phyloP scores from a whole-genome alignment of 2,113 vertebrate genomes.

The Psephotus haematonotus region DNA sequence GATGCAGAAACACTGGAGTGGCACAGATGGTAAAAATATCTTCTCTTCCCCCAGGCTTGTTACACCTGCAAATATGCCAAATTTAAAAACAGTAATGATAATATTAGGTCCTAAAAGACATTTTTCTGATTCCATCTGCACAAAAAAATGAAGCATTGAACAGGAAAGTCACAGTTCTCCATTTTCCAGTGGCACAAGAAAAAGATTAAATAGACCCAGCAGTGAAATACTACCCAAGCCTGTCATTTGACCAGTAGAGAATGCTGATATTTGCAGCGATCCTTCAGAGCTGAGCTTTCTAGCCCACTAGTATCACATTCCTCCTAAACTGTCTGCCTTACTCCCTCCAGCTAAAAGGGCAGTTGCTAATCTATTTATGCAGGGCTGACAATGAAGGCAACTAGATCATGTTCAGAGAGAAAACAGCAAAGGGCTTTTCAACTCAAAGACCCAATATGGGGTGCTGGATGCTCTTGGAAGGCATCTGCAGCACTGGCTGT shows the following conservation, averaged over 20 bases:
- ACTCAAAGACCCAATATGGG: background rate
- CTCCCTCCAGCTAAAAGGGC: conserved; percentile 11
- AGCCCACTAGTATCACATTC: background rate
- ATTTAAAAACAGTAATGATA: background rate
- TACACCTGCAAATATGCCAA: background rate
- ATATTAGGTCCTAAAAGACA: background rate
- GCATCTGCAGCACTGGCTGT: background rate
- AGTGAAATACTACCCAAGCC: conserved; percentile 25
- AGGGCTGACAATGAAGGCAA: conserved; percentile 27
- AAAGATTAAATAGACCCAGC: background rate
- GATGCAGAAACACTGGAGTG: background rate
- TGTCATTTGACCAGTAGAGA: conserved; percentile 18
- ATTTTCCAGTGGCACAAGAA: background rate
- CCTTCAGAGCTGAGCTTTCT: background rate
- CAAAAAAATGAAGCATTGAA: background rate
- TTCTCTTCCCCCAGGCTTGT: background rate
- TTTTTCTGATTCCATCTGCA: background rate
- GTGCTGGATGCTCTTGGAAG: background rate
- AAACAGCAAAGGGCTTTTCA: background rate
- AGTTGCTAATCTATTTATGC: conserved; percentile 1
- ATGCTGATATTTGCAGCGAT: background rate
- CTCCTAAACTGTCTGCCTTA: background rate
- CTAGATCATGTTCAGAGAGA: background rate
- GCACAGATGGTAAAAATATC: background rate
- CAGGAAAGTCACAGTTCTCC: background rate